Conservation (phyloP, 2,888 invertebrate genomes). For the Nasonovia ribisnigri region DNA sequence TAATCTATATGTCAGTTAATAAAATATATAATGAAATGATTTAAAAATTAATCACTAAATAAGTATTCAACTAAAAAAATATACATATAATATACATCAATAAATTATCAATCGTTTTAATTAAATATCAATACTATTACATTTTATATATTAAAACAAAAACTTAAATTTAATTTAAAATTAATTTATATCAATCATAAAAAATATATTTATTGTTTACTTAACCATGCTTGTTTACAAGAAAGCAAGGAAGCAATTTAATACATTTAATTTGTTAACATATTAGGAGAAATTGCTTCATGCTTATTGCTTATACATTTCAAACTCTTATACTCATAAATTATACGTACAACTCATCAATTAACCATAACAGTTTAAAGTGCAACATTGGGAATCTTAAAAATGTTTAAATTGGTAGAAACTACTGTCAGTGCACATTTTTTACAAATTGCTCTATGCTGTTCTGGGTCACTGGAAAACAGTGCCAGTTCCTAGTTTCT, state of each 20-base stretch:
- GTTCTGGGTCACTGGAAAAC: constrained; percentile 54
- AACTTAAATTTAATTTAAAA: background rate
- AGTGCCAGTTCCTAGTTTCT: constrained; percentile 35
- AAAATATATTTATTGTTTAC: background rate
- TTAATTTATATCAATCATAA: background rate
- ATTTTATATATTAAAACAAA: background rate
- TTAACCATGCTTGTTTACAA: background rate
- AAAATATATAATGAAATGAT: background rate
- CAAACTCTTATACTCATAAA: background rate
- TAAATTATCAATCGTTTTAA: background rate
- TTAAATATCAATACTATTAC: background rate
- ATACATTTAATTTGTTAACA: background rate
- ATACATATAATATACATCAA: background rate
- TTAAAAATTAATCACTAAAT: background rate
- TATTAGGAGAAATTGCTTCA: background rate
- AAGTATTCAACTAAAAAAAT: background rate
- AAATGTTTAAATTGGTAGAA: background rate
- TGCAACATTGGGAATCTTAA: constrained; percentile 1
- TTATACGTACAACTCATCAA: background rate
- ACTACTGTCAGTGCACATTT: background rate
- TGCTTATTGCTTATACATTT: background rate
- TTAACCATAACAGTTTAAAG: background rate
- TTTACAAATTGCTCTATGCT: constrained; percentile 12
- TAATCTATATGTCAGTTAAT: background rate
- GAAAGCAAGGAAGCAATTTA: background rate